Base-by-base conservation (phyloP, 2,113 vertebrate species). In the Hirundichthys speculiger region DNA sequence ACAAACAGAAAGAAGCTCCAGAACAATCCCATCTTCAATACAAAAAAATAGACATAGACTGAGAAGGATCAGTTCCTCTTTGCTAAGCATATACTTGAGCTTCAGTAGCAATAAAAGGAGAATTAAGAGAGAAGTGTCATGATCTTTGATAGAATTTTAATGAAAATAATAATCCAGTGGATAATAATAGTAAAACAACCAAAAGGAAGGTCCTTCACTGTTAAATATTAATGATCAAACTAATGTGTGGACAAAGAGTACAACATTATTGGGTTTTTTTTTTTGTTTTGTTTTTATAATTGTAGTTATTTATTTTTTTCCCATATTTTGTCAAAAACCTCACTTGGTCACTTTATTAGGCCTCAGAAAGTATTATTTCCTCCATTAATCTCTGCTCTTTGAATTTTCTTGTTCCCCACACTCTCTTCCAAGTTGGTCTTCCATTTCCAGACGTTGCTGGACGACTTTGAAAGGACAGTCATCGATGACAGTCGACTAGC, bases 381-480 rank as follows among this genome's bases (percentile, higher is more conserved):
- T 11, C 20, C 16, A 66, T 40, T 67, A 3, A 51, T 52, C 7
- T 39, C 22, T 6, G 15, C 7, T 41, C 42, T 66, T 1, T 48
- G 6, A 64, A 21, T 59, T 21, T 39, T 40, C 4, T 40, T 58
- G 21, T 24, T 18, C 5, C 13, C 25, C 6, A 4, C 9, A 10
- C 30, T 1, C 1, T 1, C 20, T 2, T 57, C 64, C 60, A 86
- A 96, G 94, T 80, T 96, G 77, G 92, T 92, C 27, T 96, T 96
- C 83, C 91, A 96, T 80, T 96, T 95, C 89, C 93, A 94, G 87
- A 96, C 95, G 0, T 79, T 96, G 80, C 86, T 93, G 76, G 94
- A 95, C 5, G 19, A 95, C 90, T 96, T 95, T 64, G 95, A 95
- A 73, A 81, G 93, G 41, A 95, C 93, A 0, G 92, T 95, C 73